A percentile compares a stretch with the other conserved stretches of the same genome.
Evolutionary conservation across 2,113 vertebrate genomes (phyloP).

Genomic region (Gymnarchus niloticus): DNA sequence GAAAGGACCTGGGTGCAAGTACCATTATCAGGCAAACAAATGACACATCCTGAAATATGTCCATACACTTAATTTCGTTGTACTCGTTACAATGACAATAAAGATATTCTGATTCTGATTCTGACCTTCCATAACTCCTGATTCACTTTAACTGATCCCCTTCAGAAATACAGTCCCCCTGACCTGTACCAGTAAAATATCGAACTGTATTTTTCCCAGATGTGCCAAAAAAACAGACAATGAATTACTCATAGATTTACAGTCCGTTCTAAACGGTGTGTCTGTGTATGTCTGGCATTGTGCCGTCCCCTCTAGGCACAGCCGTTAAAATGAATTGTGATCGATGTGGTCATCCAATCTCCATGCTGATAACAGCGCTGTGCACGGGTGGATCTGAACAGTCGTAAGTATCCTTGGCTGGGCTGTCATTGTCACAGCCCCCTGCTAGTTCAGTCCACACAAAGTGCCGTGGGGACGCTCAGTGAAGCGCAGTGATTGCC

Average conservation of each 20-base stretch:
- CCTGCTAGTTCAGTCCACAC: not conserved
- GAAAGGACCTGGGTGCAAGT: not conserved
- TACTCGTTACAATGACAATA: too few relatives aligned
- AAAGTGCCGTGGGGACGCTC: not conserved
- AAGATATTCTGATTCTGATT: too few relatives aligned
- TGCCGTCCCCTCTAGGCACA: not conserved
- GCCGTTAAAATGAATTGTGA: conserved; percentile 2
- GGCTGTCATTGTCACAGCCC: not conserved
- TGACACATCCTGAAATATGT: not conserved
- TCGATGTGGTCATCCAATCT: not conserved
- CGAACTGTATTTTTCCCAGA: not conserved
- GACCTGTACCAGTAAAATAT: not conserved
- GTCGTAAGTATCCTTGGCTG: not conserved
- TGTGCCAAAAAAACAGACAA: not conserved
- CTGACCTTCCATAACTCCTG: too few relatives aligned
- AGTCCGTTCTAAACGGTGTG: not conserved
- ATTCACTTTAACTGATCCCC: not conserved
- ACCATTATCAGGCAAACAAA: not conserved
- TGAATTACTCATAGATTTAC: not conserved
- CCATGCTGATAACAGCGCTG: not conserved
- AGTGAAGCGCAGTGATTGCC: not conserved
- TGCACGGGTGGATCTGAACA: too few relatives aligned
- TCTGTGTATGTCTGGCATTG: not conserved
- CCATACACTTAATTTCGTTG: too few relatives aligned
- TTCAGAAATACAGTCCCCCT: not conserved